Evolutionary conservation across 2,888 invertebrate species (phyloP), one percentile per base, ranked within the genome.

Genomic region (Acanthococcus lagerstroemiae): DNA sequence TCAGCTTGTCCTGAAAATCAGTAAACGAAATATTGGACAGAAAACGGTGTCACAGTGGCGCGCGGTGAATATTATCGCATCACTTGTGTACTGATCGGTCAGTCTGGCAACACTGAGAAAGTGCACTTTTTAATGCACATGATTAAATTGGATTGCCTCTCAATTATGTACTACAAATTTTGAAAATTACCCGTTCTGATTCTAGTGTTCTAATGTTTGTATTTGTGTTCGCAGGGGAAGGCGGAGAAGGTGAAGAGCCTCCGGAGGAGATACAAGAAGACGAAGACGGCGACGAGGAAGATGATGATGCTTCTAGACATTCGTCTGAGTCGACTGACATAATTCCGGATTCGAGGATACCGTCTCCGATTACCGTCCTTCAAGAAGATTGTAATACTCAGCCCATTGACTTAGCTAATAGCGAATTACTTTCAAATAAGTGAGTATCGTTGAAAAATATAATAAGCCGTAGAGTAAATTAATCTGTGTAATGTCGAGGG

Each of bases 141-240:
- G n/a, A n/a, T n/a, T n/a, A n/a, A n/a, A n/a, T n/a, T n/a, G n/a
- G n/a, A n/a, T n/a, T n/a, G n/a, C n/a, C n/a, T n/a, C n/a, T n/a
- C n/a, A n/a, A n/a, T n/a, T n/a, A n/a, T n/a, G n/a, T n/a, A n/a
- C n/a, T n/a, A n/a, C n/a, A n/a, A n/a, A n/a, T n/a, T n/a, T n/a
- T n/a, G n/a, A n/a, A n/a, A n/a, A n/a, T n/a, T n/a, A n/a, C n/a
- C n/a, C n/a, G n/a, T n/a, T n/a, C n/a, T n/a, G n/a, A n/a, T n/a
- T n/a, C n/a, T n/a, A n/a, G n/a, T n/a, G n/a, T n/a, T n/a, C n/a
- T n/a, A n/a, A n/a, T n/a, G n/a, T 27, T 44, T 24, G 24, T 70
- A 68, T 69, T 69, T 74, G 69, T 73, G 73, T 72, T 79, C 79
- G 1, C 76, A 83, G 83, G 83, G 82, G 83, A 83, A 78, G 75